Base-by-base conservation (phyloP, 2,797 vertebrate species). In the Gymnothorax javanicus region DNA sequence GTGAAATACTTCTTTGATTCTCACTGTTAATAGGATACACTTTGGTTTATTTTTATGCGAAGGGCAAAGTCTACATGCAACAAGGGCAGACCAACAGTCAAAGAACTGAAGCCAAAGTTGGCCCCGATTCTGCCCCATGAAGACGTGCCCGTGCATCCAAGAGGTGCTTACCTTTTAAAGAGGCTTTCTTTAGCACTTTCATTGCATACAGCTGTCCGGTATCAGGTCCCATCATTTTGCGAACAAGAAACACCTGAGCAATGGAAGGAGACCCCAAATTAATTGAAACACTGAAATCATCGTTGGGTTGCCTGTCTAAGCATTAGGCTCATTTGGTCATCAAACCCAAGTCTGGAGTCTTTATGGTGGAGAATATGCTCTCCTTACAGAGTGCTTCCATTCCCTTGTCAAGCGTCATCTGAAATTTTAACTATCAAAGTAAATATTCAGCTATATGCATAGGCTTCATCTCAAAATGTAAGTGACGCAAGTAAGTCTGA, bases 161-260 rank as follows among this genome's bases (percentile, higher is more conserved):
- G 23, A 7, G 64, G 86, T 20, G 58, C 69, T 17, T 95, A 99
- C 98, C 98, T 99, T 99, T 99, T 92, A 99, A 96, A 92, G 98
- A 99, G 92, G 98, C 98, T 94, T 99, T 99, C 94, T 99, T 99
- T 93, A 99, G 94, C 91, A 99, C 98, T 97, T 99, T 99, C 98
- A 99, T 99, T 96, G 98, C 98, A 96, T 99, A 99, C 92, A 99
- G 97, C 93, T 99, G 98, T 84, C 96, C 97, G 92, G 98, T 97
- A 96, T 99, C 98, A 89, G 98, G 98, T 91, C 98, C 98, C 64
- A 98, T 92, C 58, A 98, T 94, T 96, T 99, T 99, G 91, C 98
- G 94, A 90, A 99, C 98, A 0, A 99, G 97, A 94, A 99, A 99
- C 82, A 99, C 98, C 98, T 99, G 94, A 89, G 57, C 15, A 83